phyloP scores from a whole-genome alignment of 1,140 invertebrate species.

The Thrips palmi region DNA sequence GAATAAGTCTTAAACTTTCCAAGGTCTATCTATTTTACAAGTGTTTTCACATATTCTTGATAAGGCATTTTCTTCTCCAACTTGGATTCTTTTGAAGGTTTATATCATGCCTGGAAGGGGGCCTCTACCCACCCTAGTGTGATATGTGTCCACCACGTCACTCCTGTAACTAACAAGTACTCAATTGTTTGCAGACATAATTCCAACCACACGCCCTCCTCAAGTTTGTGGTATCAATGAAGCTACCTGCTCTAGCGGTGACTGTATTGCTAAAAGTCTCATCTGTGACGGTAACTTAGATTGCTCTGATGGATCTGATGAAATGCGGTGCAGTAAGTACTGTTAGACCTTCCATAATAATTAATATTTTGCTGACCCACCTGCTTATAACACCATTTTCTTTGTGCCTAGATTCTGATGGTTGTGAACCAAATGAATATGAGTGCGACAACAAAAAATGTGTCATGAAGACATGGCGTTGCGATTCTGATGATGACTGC shows the following conservation, averaged over 20 bases:
- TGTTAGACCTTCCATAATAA: not conserved
- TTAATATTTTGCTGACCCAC: slow-evolving; percentile 7
- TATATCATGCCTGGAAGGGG: too few species aligned
- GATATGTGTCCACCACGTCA: too few species aligned
- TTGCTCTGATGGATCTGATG: slow-evolving; percentile 77
- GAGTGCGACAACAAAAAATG: slow-evolving; percentile 75
- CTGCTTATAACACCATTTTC: slow-evolving; percentile 4
- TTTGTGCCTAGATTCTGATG: slow-evolving; percentile 29
- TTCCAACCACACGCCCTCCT: slow-evolving; percentile 22
- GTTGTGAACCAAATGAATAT: slow-evolving; percentile 88
- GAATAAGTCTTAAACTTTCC: too few species aligned
- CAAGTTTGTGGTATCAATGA: slow-evolving; percentile 49
- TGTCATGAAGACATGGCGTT: slow-evolving; percentile 80
- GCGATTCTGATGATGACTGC: slow-evolving; percentile 86
- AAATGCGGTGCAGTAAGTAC: slow-evolving; percentile 65
- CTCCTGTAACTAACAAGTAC: too few species aligned
- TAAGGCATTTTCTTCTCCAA: too few species aligned
- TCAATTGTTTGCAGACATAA: slow-evolving; percentile 27
- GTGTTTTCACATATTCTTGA: too few species aligned
- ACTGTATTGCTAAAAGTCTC: slow-evolving; percentile 65
- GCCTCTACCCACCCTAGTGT: too few species aligned
- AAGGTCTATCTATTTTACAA: too few species aligned
- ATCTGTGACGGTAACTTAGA: slow-evolving; percentile 69
- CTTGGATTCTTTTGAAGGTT: too few species aligned
- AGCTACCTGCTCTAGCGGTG: slow-evolving; percentile 77